Percentiles rank a stretch among this genome's conserved stretches.
Conservation (phyloP, 1,140 invertebrate species). For the Chelonus insularis region DNA sequence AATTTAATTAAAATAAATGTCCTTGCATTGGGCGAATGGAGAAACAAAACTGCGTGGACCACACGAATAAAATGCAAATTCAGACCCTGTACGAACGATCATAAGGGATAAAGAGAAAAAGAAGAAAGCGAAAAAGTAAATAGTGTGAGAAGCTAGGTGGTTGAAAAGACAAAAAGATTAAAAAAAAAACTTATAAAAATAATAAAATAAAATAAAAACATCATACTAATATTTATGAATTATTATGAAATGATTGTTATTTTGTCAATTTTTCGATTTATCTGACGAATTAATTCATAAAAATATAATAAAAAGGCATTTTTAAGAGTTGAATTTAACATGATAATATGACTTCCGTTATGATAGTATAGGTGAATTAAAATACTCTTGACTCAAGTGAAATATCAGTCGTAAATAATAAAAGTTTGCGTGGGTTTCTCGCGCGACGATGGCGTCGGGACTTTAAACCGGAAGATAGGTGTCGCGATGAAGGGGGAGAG, state of each 20-base stretch:
- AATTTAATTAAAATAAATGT: conserved; percentile 65
- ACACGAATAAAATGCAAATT: conserved; percentile 62
- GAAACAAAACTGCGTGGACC: conserved; percentile 18
- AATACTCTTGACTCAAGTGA: conserved; percentile 39
- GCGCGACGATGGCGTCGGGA: conserved; percentile 43
- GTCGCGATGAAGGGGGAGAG: conserved; percentile 44
- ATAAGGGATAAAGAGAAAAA: background rate
- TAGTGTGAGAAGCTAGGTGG: background rate
- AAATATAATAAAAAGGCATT: no score
- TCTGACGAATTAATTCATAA: no score
- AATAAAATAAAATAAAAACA: no score
- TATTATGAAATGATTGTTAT: no score
- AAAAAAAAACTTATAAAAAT: no score
- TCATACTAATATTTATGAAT: no score
- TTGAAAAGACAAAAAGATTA: no score
- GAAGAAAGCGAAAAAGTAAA: background rate
- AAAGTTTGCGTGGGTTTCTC: conserved; percentile 58
- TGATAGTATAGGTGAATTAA: conserved; percentile 10
- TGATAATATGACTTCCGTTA: no score
- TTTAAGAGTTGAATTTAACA: no score
- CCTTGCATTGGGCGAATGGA: conserved; percentile 37
- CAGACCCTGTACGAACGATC: conserved; percentile 50
- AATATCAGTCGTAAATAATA: conserved; percentile 63
- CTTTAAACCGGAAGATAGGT: conserved; percentile 63
- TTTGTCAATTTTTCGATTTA: no score